These are phyloP conservation scores for Brachypteracias leptosomus DNA, from an alignment of 2,113 vertebrate species.

Conservation along the genomic window DNA sequence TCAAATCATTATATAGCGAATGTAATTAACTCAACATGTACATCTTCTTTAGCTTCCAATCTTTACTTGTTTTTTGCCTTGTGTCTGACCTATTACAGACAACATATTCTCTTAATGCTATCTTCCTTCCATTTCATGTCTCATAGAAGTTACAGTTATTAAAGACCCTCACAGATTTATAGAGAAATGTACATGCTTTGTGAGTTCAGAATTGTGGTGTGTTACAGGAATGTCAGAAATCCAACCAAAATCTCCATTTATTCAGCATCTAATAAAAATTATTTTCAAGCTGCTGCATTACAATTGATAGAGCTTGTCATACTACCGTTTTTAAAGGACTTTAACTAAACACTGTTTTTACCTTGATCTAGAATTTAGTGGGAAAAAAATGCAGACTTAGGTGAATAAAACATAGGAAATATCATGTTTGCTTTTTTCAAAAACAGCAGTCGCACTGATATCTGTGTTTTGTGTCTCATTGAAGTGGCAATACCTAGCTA, in stretches of 20 bases:
- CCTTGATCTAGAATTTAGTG: background rate
- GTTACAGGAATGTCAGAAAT: background rate
- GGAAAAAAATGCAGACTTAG: background rate
- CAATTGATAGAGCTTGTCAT: background rate
- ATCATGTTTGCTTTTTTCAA: background rate
- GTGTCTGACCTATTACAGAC: background rate
- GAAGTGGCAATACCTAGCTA: background rate
- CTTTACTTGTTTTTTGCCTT: background rate
- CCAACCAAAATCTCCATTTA: background rate
- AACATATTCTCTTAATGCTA: background rate
- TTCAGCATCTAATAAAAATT: background rate
- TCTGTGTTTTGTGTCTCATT: background rate
- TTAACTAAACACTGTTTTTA: background rate
- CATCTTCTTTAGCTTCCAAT: background rate
- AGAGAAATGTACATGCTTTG: background rate
- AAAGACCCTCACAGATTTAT: background rate
- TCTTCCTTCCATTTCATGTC: background rate
- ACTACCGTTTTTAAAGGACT: background rate
- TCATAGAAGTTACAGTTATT: background rate
- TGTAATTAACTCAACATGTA: background rate
- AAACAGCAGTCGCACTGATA: background rate
- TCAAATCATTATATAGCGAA: background rate
- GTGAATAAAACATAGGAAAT: background rate
- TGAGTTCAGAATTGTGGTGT: background rate
- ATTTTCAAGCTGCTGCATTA: background rate